A percentile compares a stretch with the other conserved stretches of the same genome.
Conservation (phyloP, 2,888 invertebrate species). For the Pheosia tremula region DNA sequence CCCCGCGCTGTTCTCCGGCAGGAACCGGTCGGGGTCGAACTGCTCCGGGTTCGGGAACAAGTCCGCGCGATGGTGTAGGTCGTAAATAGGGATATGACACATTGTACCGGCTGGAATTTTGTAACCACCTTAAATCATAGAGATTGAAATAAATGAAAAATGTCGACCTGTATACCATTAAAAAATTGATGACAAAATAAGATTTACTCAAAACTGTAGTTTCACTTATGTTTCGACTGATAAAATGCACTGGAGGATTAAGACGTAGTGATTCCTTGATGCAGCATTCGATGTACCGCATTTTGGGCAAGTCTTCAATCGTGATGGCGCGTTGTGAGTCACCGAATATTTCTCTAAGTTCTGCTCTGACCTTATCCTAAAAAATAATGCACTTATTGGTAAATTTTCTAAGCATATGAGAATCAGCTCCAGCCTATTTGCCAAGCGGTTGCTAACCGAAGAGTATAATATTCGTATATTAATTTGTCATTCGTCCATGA, state of each 20-base stretch:
- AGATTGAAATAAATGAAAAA: too few relatives aligned
- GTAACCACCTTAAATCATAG: slow-evolving; percentile 3
- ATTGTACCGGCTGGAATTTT: background rate
- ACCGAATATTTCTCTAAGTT: slow-evolving; percentile 85
- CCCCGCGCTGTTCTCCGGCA: slow-evolving; percentile 80
- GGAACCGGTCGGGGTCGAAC: slow-evolving; percentile 89
- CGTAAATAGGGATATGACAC: slow-evolving; percentile 1
- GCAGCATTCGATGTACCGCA: slow-evolving; percentile 87
- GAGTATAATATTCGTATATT: too few relatives aligned
- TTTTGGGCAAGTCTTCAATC: slow-evolving; percentile 82
- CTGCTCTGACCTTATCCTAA: slow-evolving; percentile 84
- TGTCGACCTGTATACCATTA: too few relatives aligned
- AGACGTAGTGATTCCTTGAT: slow-evolving; percentile 87
- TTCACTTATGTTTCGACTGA: slow-evolving; percentile 82
- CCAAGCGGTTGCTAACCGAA: too few relatives aligned
- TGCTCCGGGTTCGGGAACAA: slow-evolving; percentile 86
- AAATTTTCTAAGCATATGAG: too few relatives aligned
- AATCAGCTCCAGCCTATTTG: too few relatives aligned
- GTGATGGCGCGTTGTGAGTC: slow-evolving; percentile 85
- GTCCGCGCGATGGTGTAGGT: slow-evolving; percentile 2
- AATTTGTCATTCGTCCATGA: too few relatives aligned
- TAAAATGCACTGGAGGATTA: slow-evolving; percentile 87
- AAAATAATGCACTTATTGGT: too few relatives aligned
- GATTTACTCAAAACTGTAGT: slow-evolving; percentile 80
- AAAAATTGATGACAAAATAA: background rate